Conservation (phyloP, 53 echinoderm and acorn worm species). For the Arbacia lixula region DNA sequence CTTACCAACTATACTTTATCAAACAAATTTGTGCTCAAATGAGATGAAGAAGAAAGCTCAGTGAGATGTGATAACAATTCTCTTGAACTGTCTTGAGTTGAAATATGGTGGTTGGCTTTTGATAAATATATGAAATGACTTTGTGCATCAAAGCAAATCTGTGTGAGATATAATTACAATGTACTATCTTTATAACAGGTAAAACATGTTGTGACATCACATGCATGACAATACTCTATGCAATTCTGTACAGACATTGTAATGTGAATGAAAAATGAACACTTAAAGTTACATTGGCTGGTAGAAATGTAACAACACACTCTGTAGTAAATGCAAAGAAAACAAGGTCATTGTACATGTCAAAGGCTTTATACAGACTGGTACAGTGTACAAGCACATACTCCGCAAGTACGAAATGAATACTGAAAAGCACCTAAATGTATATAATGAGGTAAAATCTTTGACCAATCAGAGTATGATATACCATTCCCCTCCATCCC, state of each 20-base stretch:
- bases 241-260: too few relatives aligned
- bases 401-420: slow-evolving; percentile 4
- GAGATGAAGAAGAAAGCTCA: too few relatives aligned
- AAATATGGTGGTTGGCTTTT: too few relatives aligned
- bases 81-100: too few relatives aligned
- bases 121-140: too few relatives aligned
- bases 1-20: too few relatives aligned
- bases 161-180: too few relatives aligned
- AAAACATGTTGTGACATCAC: not conserved
- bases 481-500: too few relatives aligned
- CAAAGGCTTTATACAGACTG: not conserved
- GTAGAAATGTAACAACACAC: not conserved
- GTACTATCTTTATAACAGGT: not conserved
- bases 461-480: not conserved
- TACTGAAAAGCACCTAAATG: slow-evolving; percentile 32
- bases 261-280: slow-evolving; percentile 14
- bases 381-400: not conserved
- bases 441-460: slow-evolving; percentile 19
- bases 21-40: too few relatives aligned
- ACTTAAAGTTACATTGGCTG: not conserved
- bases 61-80: too few relatives aligned
- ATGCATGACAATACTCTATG: not conserved
- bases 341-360: not conserved
- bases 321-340: not conserved
- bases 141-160: too few relatives aligned